Conservation (phyloP, 2,113 vertebrate genomes). For the Neodon shergylaensis region DNA sequence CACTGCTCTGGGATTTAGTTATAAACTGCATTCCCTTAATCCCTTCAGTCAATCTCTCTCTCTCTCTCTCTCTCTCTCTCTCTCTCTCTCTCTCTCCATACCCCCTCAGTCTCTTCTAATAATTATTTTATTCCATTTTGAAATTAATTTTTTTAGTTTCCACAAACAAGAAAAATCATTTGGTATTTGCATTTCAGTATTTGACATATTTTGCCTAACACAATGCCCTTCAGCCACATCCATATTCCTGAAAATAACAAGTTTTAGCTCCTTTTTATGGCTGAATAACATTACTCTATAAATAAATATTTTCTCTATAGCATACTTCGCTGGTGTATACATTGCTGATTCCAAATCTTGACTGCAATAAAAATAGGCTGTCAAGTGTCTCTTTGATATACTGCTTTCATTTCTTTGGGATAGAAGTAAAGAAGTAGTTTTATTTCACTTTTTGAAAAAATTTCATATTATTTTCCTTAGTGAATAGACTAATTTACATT, state of each 20-base stretch:
- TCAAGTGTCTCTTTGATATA: not conserved
- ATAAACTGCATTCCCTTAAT: not conserved
- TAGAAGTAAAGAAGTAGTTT: not conserved
- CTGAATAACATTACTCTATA: not conserved
- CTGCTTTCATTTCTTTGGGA: not conserved
- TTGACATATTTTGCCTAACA: not conserved
- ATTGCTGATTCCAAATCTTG: not conserved
- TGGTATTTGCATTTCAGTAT: not conserved
- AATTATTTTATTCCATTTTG: not conserved
- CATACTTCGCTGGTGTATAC: not conserved
- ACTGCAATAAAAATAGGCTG: not conserved
- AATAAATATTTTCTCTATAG: not conserved
- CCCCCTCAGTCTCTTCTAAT: not conserved
- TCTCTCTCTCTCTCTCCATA: not conserved
- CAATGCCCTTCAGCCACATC: not conserved
- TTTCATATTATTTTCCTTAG: not conserved
- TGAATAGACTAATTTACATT: not conserved
- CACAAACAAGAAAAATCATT: not conserved
- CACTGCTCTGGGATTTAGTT: not conserved
- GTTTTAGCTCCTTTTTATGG: not conserved
- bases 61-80: too few species aligned
- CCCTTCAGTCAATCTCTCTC: too few species aligned
- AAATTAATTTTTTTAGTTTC: not conserved
- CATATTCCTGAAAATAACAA: not conserved
- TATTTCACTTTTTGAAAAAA: not conserved